Conservation (phyloP, 1,140 invertebrate genomes). For the Ips nitidus region DNA sequence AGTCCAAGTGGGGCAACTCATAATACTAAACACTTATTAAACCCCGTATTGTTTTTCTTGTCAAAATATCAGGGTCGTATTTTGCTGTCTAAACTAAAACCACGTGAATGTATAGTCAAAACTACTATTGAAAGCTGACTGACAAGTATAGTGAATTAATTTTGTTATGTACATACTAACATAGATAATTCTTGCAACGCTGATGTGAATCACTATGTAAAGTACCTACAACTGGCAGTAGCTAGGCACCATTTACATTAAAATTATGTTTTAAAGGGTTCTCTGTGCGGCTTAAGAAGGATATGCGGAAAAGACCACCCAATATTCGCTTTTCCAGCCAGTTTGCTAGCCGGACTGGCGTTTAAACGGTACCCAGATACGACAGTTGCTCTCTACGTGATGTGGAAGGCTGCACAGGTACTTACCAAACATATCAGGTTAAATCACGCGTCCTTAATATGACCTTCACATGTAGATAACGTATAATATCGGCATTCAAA, state of each 20-base stretch:
- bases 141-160: no score
- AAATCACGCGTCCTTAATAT: neutral
- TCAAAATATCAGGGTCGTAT: no score
- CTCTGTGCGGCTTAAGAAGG: slow-evolving; percentile 63
- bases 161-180: no score
- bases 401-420: slow-evolving; percentile 73
- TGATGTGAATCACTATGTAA: no score
- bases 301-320: slow-evolving; percentile 59
- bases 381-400: slow-evolving; percentile 68
- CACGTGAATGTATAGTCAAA: no score
- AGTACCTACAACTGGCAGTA: no score
- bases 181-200: no score
- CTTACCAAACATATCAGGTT: neutral
- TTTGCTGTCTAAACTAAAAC: no score
- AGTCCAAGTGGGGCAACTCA: no score
- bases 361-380: slow-evolving; percentile 68
- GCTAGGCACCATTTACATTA: neutral
- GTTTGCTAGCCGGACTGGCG: slow-evolving; percentile 62
- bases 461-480: slow-evolving; percentile 56
- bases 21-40: no score
- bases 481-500: slow-evolving; percentile 62
- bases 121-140: no score
- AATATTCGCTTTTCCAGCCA: slow-evolving; percentile 64
- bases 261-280: slow-evolving; percentile 53
- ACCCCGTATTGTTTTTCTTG: no score